Evolutionary conservation across 2,113 vertebrate species (phyloP), one percentile per base, ranked within the genome.

Genomic region (Sporophila hypoxantha): DNA sequence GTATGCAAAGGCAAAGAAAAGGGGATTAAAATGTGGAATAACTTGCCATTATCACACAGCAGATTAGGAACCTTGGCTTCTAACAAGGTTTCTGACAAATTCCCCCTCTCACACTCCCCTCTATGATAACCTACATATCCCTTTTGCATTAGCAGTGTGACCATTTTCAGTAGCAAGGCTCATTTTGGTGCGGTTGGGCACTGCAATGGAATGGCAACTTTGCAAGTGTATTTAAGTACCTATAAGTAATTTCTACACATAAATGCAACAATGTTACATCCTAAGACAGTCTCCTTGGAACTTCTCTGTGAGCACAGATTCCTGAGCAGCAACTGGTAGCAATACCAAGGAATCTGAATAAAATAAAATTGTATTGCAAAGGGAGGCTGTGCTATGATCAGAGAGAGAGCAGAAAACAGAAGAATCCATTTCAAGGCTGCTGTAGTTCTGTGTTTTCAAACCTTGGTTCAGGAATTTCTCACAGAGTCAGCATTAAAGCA

Each of bases 401-500:
- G 61, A 74, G 41, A 76, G 32, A 47, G 8, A 73, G 39, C 20
- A 82, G 34, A 66, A 85, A 73, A 62, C 30, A 83, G 50, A 68
- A 71, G 26, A 62, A 49, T 29, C 42, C n/a, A n/a, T 85, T 83
- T 76, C 67, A 78, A 88, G 55, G 26, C 47, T 76, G 37, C 39
- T 8, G 1, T 10, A 76, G 42, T 29, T 79, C 27, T 49, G 9
- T n/a, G 36, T 79, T 85, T 66, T 81, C 66, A 76, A 88, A 55
- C 34, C 36, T 34, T 27, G 14, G 17, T 50, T 78, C 42, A 69
- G 60, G 66, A 81, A 78, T 62, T 88, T 94, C 79, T 82, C 82
- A 87, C 32, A 53, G 17, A 32, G 59, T 93, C 88, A 93, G 85
- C 89, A 89, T n/a, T 82, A 76, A 76, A 85, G 36, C 59, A 73